These are phyloP conservation scores for Cheirogaleus major DNA, from an alignment of 2,797 vertebrate species.

Conservation along the genomic window DNA sequence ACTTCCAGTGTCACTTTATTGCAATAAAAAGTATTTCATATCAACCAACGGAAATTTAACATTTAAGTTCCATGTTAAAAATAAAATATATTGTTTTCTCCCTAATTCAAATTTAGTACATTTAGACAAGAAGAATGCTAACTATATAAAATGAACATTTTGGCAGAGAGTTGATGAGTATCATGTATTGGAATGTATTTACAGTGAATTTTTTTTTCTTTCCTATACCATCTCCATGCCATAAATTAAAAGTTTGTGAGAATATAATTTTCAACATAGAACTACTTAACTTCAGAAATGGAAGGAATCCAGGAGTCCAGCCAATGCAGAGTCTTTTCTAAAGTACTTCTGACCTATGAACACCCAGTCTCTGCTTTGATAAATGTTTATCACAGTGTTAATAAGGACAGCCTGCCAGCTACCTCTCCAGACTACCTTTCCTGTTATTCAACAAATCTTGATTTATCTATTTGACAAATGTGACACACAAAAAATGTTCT, in stretches of 20 bases:
- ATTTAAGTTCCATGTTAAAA: slow-evolving; percentile 67
- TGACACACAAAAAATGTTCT: background rate
- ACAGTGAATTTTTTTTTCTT: background rate
- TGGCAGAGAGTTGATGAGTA: background rate
- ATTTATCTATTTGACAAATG: background rate
- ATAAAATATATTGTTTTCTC: slow-evolving; percentile 44
- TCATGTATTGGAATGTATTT: background rate
- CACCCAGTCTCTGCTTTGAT: background rate
- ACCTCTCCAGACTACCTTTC: background rate
- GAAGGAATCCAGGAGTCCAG: background rate
- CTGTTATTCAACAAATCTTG: background rate
- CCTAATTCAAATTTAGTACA: background rate
- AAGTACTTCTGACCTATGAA: background rate
- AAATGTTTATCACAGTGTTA: background rate
- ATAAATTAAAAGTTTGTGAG: slow-evolving; percentile 22
- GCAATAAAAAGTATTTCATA: slow-evolving; percentile 71
- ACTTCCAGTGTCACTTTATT: slow-evolving; percentile 72
- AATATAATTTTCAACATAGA: background rate
- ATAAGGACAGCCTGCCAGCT: background rate
- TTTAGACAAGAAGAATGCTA: slow-evolving; percentile 23
- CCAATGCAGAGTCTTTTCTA: background rate
- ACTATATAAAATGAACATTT: background rate
- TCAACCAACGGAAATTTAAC: slow-evolving; percentile 62
- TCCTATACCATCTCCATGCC: background rate
- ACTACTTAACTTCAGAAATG: background rate